Conservation (phyloP, 2,888 invertebrate species). For the Polylopha cassiicola region DNA sequence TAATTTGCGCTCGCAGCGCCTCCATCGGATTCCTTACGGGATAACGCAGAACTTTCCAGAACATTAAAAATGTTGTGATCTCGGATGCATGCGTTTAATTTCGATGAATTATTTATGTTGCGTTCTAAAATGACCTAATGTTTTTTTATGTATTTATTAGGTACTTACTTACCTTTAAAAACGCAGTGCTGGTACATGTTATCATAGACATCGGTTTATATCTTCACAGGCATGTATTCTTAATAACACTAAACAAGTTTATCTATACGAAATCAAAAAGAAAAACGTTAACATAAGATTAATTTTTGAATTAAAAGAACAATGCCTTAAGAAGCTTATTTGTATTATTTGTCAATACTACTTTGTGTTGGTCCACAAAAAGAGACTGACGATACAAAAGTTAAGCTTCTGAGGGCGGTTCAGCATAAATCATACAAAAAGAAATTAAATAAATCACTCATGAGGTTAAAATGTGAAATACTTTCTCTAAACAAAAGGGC, state of each 20-base stretch:
- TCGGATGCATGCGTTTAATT: no score
- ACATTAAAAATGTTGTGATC: no score
- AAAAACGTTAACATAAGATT: conserved; percentile 2
- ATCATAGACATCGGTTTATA: conserved; percentile 45
- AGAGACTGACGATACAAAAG: conserved; percentile 25
- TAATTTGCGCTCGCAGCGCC: no score
- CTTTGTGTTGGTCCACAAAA: conserved; percentile 23
- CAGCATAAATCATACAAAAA: conserved; percentile 70
- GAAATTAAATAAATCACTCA: conserved; percentile 61
- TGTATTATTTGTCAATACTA: conserved; percentile 12
- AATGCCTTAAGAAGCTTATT: conserved; percentile 1
- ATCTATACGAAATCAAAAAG: conserved; percentile 8
- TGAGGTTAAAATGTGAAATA: conserved; percentile 72
- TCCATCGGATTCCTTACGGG: no score
- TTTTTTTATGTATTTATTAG: conserved; percentile 6
- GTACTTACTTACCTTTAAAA: conserved; percentile 51
- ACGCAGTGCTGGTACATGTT: conserved; percentile 52
- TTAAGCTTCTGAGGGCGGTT: conserved; percentile 37
- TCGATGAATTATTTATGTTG: not conserved
- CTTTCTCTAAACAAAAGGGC: conserved; percentile 75
- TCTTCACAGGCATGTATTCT: conserved; percentile 27
- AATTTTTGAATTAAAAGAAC: not conserved
- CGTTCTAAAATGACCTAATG: conserved; percentile 6
- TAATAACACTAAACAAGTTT: conserved; percentile 19
- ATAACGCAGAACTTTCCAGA: no score